These are phyloP conservation scores for Acronicta alni DNA, from an alignment of 2,888 invertebrate species.

Conservation along the genomic window DNA sequence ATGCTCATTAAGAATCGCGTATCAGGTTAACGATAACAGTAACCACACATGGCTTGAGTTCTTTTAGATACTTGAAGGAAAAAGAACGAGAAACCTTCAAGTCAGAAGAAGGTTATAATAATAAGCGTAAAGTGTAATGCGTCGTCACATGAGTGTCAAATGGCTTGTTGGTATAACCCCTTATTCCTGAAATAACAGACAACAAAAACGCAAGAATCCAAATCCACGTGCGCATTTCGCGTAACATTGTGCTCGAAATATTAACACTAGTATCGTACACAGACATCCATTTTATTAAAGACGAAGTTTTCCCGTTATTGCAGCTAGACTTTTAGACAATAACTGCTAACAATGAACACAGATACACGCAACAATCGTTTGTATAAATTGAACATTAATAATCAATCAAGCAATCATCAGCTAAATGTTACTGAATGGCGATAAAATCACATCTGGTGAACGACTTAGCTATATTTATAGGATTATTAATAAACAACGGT, in stretches of 20 bases:
- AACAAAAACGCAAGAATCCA: background rate
- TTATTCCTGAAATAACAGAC: constrained; percentile 20
- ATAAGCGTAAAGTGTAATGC: constrained; percentile 11
- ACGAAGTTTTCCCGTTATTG: background rate
- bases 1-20: constrained; percentile 9
- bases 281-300: background rate
- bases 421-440: background rate
- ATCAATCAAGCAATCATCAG: background rate
- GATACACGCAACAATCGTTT: constrained; percentile 1
- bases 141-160: constrained; percentile 13
- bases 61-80: constrained; percentile 27
- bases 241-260: background rate
- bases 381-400: background rate
- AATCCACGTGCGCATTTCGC: background rate
- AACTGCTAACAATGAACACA: background rate
- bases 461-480: background rate
- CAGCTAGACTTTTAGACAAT: background rate
- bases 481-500: no score
- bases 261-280: background rate
- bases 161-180: constrained; percentile 6
- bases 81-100: constrained; percentile 33
- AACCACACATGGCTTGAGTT: background rate
- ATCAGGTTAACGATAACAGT: constrained; percentile 12
- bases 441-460: no score
- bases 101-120: constrained; percentile 33